These are phyloP conservation scores for Anoplolepis gracilipes DNA, from an alignment of 1,140 invertebrate species.

Conservation along the genomic window DNA sequence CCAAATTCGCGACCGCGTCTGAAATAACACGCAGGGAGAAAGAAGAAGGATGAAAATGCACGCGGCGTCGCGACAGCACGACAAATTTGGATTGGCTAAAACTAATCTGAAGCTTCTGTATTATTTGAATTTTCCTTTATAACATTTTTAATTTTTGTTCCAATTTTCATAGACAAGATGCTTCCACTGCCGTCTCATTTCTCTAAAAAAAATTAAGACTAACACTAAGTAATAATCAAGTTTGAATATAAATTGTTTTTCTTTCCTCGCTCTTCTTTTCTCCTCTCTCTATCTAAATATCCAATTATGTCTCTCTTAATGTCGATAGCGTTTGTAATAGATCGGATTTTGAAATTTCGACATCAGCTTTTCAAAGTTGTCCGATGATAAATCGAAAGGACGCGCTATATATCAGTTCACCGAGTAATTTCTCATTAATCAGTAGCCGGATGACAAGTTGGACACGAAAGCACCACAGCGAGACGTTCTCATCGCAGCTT, in stretches of 20 bases:
- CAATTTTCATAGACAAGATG: not conserved
- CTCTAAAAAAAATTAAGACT: not conserved
- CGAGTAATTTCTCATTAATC: conserved; percentile 50
- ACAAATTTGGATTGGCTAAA: conserved; percentile 4
- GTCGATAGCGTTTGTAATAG: not conserved
- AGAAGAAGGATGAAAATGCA: conserved; percentile 10
- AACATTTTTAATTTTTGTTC: not conserved
- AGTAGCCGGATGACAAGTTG: conserved; percentile 27
- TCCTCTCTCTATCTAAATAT: not conserved
- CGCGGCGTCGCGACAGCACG: not conserved
- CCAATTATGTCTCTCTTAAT: not conserved
- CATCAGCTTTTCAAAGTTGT: conserved; percentile 1
- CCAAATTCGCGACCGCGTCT: conserved; percentile 58
- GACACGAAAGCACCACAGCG: conserved; percentile 5
- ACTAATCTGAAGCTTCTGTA: not conserved
- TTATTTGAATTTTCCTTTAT: too few species aligned
- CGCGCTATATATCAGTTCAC: conserved; percentile 1
- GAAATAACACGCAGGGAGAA: conserved; percentile 39
- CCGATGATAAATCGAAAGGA: conserved; percentile 34
- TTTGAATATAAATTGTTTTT: too few species aligned
- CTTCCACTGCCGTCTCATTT: not conserved
- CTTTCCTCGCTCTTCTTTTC: too few species aligned
- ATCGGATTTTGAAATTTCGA: conserved; percentile 5
- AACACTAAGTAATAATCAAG: not conserved
- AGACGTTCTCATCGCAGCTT: conserved; percentile 6